Conservation (phyloP, 2,888 invertebrate genomes). For the Spilosoma lubricipeda region DNA sequence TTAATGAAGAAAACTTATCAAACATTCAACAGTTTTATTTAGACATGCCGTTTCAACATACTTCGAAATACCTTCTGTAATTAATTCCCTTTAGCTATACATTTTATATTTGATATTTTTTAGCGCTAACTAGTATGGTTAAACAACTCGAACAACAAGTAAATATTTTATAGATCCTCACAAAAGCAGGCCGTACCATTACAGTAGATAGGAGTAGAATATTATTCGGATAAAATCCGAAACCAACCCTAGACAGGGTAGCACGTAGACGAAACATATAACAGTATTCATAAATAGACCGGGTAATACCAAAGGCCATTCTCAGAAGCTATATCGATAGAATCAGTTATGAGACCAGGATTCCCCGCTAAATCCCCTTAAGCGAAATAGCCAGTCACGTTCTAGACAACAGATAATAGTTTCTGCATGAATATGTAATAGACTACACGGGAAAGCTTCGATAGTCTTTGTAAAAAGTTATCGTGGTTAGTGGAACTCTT, state of each 20-base stretch:
- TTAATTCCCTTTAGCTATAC: neutral
- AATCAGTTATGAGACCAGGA: constrained; percentile 58
- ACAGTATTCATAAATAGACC: constrained; percentile 40
- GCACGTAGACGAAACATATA: constrained; percentile 28
- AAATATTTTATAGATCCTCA: neutral
- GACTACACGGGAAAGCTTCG: constrained; percentile 25
- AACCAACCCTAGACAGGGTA: constrained; percentile 5
- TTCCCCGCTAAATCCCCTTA: constrained; percentile 67
- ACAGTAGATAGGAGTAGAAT: neutral
- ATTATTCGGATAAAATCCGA: neutral
- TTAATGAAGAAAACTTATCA: neutral
- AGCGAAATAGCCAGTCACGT: constrained; percentile 49
- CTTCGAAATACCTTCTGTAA: neutral
- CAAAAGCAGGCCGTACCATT: neutral
- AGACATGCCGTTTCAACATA: neutral
- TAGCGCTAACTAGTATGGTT: neutral
- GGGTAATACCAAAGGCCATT: constrained; percentile 43
- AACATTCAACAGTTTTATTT: neutral
- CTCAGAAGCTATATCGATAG: constrained; percentile 55
- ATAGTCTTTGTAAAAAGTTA: constrained; percentile 15
- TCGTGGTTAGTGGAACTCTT: neutral
- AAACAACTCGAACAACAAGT: neutral
- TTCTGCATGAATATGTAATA: constrained; percentile 48
- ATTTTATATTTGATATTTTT: neutral
- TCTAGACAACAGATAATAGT: constrained; percentile 54